Evolutionary conservation across 2,113 vertebrate genomes (phyloP).

Genomic region (Turdus rufiventris): DNA sequence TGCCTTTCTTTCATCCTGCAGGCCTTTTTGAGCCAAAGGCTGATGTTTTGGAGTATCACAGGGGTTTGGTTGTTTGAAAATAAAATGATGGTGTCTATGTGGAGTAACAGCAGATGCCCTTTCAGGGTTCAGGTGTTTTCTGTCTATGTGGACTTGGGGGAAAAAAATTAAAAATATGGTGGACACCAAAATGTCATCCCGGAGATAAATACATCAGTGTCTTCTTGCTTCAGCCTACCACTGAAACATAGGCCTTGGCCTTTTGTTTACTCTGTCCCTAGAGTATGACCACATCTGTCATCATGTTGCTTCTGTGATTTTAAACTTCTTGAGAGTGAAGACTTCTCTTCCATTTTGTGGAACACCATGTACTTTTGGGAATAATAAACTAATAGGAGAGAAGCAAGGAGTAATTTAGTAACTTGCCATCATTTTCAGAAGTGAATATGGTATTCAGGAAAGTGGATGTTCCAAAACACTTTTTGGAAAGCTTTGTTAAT

Average conservation of each 20-base stretch:
- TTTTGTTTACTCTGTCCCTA: not conserved
- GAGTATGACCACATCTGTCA: not conserved
- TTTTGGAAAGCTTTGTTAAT: not conserved
- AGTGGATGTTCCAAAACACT: fast-evolving
- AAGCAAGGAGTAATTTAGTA: not conserved
- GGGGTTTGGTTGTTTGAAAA: not conserved
- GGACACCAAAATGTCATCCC: not conserved
- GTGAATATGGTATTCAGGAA: not conserved
- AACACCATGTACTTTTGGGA: not conserved
- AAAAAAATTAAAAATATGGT: not conserved
- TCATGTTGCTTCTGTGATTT: not conserved
- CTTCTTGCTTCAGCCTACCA: not conserved
- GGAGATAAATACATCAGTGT: not conserved
- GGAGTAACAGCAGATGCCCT: not conserved
- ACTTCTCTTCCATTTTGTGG: not conserved
- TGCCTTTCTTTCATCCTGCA: not conserved
- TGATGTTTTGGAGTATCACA: not conserved
- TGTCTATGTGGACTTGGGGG: not conserved
- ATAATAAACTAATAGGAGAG: not conserved
- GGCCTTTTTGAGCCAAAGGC: not conserved
- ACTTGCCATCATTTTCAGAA: not conserved
- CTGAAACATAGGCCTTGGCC: not conserved
- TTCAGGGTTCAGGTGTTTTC: not conserved
- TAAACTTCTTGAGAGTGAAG: not conserved
- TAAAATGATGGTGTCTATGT: not conserved